Evolutionary conservation across 2,113 vertebrate genomes (phyloP).

Genomic region (Benitochromis conjunctus): DNA sequence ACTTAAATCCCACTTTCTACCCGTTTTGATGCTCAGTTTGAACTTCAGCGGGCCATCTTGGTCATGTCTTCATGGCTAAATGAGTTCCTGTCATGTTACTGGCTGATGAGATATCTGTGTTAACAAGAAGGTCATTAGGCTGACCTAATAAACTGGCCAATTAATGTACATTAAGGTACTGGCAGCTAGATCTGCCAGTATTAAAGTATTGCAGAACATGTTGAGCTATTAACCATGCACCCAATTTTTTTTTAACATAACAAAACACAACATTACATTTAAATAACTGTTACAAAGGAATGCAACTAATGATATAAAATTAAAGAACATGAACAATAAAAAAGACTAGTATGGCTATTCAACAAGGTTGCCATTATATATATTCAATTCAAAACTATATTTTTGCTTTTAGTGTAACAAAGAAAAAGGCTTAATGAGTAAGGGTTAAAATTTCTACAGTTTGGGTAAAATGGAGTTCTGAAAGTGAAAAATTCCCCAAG

Average conservation of each 20-base stretch:
- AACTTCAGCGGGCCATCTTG: background rate
- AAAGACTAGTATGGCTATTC: accelerated
- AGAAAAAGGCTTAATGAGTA: background rate
- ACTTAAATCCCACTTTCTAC: background rate
- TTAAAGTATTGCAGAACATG: background rate
- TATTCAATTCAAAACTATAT: background rate
- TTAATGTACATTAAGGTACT: background rate
- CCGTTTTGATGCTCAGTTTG: background rate
- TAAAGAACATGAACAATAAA: background rate
- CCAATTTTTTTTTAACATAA: background rate
- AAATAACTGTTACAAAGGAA: background rate
- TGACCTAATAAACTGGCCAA: background rate
- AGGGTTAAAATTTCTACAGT: too few relatives aligned
- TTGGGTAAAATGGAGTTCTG: background rate
- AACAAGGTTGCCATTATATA: background rate
- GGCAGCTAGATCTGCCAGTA: background rate
- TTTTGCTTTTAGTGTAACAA: background rate
- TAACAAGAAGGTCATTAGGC: background rate
- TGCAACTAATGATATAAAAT: background rate
- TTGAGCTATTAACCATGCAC: background rate
- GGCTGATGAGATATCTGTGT: background rate
- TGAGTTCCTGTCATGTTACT: background rate
- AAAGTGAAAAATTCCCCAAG: background rate
- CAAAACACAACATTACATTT: background rate
- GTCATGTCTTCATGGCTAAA: background rate